Evolutionary conservation across 92 coral and sea anemone genomes (phyloP).

Genomic region (Metridium senile): DNA sequence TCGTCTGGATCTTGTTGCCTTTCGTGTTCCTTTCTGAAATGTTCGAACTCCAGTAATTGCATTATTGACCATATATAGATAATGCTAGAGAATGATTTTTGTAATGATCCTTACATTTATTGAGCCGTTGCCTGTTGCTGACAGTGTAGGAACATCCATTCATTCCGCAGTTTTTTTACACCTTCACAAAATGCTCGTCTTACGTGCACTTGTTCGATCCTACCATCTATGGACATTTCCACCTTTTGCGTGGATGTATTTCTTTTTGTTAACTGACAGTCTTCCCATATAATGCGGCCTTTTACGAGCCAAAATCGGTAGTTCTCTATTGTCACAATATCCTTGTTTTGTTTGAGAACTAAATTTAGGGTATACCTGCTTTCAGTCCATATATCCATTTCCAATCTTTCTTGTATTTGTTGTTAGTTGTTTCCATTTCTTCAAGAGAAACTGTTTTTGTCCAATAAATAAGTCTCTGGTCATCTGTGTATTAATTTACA

Average conservation of each 20-base stretch:
- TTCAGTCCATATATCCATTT: too few relatives aligned
- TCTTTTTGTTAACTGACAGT: constrained; percentile 35
- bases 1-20: constrained; percentile 38
- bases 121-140: constrained; percentile 44
- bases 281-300: constrained; percentile 47
- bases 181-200: constrained; percentile 47
- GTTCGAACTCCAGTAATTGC: constrained; percentile 40
- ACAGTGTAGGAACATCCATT: constrained; percentile 44
- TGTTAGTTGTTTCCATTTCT: too few relatives aligned
- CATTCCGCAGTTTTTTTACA: constrained; percentile 24
- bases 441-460: too few relatives aligned
- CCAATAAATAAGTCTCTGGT: too few relatives aligned
- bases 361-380: too few relatives aligned
- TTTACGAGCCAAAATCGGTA: constrained; percentile 30
- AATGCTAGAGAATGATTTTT: neutral
- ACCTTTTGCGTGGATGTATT: constrained; percentile 16
- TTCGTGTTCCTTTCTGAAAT: constrained; percentile 36
- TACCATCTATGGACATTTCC: neutral
- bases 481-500: too few relatives aligned
- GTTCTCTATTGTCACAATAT: constrained; percentile 23
- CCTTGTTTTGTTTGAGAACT: too few relatives aligned
- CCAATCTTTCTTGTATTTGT: too few relatives aligned
- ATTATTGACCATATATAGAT: constrained; percentile 31
- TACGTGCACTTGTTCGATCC: constrained; percentile 17
- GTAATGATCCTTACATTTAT: constrained; percentile 41